Conservation (phyloP, 2,797 vertebrate species). For the Centroberyx gerrardi region DNA sequence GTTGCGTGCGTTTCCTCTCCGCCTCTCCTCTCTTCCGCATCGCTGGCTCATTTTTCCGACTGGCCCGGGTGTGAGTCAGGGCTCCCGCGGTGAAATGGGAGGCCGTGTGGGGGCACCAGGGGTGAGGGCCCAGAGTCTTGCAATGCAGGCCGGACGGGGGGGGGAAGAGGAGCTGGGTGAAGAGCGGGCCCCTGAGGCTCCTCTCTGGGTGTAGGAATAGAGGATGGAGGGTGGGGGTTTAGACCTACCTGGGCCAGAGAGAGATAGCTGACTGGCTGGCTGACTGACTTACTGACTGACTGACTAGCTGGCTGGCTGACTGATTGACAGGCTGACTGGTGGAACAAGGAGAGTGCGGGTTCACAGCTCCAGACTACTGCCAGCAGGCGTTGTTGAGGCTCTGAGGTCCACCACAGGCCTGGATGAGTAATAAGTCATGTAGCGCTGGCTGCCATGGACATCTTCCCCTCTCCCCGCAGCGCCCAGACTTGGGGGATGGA, state of each 20-base stretch:
- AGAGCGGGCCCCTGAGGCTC: conserved; percentile 17
- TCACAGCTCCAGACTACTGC: conserved; percentile 42
- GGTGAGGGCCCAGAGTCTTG: conserved; percentile 34
- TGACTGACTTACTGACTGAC: conserved; percentile 27
- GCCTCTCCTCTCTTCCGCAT: conserved; percentile 67
- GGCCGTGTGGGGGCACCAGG: conserved; percentile 26
- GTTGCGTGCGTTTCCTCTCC: conserved; percentile 50
- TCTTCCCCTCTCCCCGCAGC: conserved; percentile 33
- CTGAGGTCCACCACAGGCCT: conserved; percentile 62
- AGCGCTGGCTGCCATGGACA: conserved; percentile 44
- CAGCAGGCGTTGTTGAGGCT: conserved; percentile 51
- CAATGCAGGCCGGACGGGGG: conserved; percentile 20
- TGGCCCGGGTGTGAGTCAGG: conserved; percentile 71
- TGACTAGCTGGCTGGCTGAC: conserved; percentile 18
- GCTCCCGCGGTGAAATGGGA: conserved; percentile 68
- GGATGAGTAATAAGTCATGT: conserved; percentile 73
- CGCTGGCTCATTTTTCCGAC: conserved; percentile 70
- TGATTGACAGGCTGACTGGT: conserved; percentile 66
- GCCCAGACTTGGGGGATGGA: conserved; percentile 33
- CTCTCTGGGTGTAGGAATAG: not conserved
- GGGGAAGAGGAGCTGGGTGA: conserved; percentile 14
- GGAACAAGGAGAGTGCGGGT: conserved; percentile 43
- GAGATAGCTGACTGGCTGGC: conserved; percentile 11
- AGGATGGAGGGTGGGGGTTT: not conserved
- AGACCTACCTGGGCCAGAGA: conserved; percentile 9